Evolutionary conservation across 1,140 invertebrate genomes (phyloP).

Genomic region (Dinoponera quadriceps): DNA sequence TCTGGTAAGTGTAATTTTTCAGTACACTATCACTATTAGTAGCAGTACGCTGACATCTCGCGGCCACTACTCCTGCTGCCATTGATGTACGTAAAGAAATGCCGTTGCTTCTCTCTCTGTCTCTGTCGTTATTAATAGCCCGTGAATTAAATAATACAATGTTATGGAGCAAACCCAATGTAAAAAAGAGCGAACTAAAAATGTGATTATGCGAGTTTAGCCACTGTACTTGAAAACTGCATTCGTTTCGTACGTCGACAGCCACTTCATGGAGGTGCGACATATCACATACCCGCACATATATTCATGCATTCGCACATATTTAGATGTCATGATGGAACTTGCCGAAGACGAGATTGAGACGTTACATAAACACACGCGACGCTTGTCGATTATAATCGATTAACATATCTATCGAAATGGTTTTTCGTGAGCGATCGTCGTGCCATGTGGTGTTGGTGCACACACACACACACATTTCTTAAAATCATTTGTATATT

Average conservation of each 20-base stretch:
- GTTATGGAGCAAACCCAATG: too few species aligned
- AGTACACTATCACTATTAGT: too few species aligned
- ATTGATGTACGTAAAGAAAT: too few species aligned
- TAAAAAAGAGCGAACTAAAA: not conserved
- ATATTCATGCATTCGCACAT: too few species aligned
- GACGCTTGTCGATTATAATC: not conserved
- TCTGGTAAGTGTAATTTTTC: constrained; percentile 89
- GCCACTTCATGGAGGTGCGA: not conserved
- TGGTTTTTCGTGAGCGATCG: constrained; percentile 11
- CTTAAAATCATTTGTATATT: too few species aligned
- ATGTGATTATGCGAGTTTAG: not conserved
- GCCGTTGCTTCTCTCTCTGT: too few species aligned
- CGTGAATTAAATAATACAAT: not conserved
- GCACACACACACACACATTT: too few species aligned
- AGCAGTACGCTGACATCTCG: too few species aligned
- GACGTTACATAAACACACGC: constrained; percentile 13
- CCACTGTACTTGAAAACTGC: not conserved
- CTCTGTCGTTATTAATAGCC: not conserved
- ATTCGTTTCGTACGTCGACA: not conserved
- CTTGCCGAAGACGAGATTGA: not conserved
- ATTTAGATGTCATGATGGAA: not conserved
- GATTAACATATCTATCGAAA: not conserved
- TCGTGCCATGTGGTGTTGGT: too few species aligned
- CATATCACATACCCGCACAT: too few species aligned
- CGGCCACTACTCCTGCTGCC: too few species aligned